Evolutionary conservation across 2,113 vertebrate genomes (phyloP).

Genomic region (Callospermophilus lateralis): DNA sequence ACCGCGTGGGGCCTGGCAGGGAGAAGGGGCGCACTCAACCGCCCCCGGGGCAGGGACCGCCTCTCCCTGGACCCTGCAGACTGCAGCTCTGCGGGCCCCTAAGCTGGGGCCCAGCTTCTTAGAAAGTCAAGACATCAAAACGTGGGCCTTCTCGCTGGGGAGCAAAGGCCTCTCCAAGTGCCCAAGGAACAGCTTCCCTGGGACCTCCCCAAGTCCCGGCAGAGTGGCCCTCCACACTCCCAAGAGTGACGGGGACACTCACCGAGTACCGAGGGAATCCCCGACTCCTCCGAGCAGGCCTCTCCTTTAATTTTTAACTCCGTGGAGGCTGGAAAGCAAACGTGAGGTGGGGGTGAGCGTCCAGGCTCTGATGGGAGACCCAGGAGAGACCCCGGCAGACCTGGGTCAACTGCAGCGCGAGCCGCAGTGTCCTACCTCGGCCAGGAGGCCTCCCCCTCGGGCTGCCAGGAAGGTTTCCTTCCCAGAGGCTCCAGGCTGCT

Average conservation of each 20-base stretch:
- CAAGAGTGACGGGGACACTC: rapidly evolving
- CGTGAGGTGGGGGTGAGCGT: rapidly evolving
- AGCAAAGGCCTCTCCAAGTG: rapidly evolving
- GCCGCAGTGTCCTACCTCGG: not conserved
- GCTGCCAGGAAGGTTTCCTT: not conserved
- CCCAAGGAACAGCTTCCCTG: rapidly evolving
- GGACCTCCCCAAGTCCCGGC: not conserved
- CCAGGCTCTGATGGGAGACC: not conserved
- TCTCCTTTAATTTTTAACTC: not conserved
- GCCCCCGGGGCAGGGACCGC: rapidly evolving
- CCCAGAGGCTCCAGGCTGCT: not conserved
- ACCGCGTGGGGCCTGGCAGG: too few relatives aligned
- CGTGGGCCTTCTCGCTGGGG: rapidly evolving
- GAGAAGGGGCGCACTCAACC: not conserved
- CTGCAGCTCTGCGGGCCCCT: rapidly evolving
- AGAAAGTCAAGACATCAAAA: not conserved
- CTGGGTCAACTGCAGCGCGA: too few relatives aligned
- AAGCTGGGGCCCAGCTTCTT: rapidly evolving
- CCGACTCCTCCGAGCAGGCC: not conserved
- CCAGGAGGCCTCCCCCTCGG: not conserved
- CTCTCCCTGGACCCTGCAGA: rapidly evolving
- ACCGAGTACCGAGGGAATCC: rapidly evolving
- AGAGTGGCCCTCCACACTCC: rapidly evolving
- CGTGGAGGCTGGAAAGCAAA: not conserved
- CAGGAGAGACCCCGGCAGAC: rapidly evolving